Base-by-base conservation (phyloP, 2,113 vertebrate species). In the Paracanthobrama guichenoti region DNA sequence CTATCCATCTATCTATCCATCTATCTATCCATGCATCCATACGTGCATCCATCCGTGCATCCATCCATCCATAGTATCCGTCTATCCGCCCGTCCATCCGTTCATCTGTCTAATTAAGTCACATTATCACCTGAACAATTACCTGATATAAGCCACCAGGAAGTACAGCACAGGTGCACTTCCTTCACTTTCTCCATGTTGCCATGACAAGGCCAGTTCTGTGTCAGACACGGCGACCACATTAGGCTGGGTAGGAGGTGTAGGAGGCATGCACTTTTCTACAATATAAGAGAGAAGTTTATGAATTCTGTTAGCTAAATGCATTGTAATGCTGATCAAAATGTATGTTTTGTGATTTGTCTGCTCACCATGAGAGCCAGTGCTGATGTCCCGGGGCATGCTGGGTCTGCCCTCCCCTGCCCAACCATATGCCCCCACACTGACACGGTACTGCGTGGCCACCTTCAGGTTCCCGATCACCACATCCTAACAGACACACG, bases 121-220 rank as follows among this genome's bases (percentile, higher is more conserved):
- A 39, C 39, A 39, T 39, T 39, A 39, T 71, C 35, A n/a, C 6
- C 22, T 71, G 35, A 42, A 42, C 0, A 24, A 44, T n/a, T 39
- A 96, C 98, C 97, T 97, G 91, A 96, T 97, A 89, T 97, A 98
- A 22, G 97, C 96, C 90, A 99, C 95, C 1, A 81, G 92, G 90
- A 97, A 99, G 91, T 96, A 94, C 82, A 93, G 95, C 84, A 97
- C 87, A 12, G 96, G 95, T 78, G 95, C 91, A 50, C 95, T 96
- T 88, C 96, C 97, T 78, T 96, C 93, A 0, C 86, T 96, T 44
- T 88, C 90, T 72, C 96, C 95, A 5, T 95, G 93, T 90, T 96
- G 96, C 98, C 98, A 99, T 50, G 97, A 97, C 64, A 99, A 89
- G 0, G 98, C 96, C 88, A 98, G 95, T 89, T 98, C 97, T 0